These are phyloP conservation scores for Tiaroga cobitis DNA, from an alignment of 2,797 vertebrate genomes.

Conservation along the genomic window DNA sequence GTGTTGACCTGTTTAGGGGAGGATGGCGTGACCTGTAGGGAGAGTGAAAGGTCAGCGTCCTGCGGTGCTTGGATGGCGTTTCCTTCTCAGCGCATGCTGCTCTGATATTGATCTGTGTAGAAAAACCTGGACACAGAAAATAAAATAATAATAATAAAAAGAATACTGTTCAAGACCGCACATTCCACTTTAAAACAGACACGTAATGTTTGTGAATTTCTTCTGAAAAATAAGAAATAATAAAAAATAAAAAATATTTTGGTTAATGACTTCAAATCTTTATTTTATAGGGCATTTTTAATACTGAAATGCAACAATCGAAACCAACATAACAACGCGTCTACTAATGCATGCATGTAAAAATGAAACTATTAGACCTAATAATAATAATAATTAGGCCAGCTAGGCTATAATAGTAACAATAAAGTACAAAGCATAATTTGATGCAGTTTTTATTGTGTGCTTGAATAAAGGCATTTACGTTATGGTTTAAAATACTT, in stretches of 20 bases:
- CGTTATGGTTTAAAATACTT: background rate
- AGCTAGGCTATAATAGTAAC: background rate
- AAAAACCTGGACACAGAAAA: slow-evolving; percentile 78
- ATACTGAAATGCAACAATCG: background rate
- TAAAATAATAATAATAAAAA: background rate
- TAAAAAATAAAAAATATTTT: no score
- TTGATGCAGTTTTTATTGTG: background rate
- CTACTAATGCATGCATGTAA: background rate
- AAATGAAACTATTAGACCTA: background rate
- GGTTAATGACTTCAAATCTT: background rate
- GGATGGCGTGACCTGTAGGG: slow-evolving; percentile 83
- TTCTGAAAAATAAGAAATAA: background rate
- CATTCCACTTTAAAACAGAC: slow-evolving; percentile 3
- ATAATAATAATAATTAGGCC: background rate
- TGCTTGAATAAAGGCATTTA: background rate
- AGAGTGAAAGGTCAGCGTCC: slow-evolving; percentile 88
- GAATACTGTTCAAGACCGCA: slow-evolving; percentile 55
- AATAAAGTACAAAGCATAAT: background rate
- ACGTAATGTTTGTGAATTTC: background rate
- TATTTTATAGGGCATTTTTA: background rate
- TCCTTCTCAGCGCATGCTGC: slow-evolving; percentile 85
- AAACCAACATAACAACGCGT: background rate
- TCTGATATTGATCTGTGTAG: slow-evolving; percentile 87
- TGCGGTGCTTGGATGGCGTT: slow-evolving; percentile 81
- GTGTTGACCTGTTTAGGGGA: slow-evolving; percentile 76